These are phyloP conservation scores for Sander lucioperca DNA, from an alignment of 2,113 vertebrate genomes.

Conservation along the genomic window DNA sequence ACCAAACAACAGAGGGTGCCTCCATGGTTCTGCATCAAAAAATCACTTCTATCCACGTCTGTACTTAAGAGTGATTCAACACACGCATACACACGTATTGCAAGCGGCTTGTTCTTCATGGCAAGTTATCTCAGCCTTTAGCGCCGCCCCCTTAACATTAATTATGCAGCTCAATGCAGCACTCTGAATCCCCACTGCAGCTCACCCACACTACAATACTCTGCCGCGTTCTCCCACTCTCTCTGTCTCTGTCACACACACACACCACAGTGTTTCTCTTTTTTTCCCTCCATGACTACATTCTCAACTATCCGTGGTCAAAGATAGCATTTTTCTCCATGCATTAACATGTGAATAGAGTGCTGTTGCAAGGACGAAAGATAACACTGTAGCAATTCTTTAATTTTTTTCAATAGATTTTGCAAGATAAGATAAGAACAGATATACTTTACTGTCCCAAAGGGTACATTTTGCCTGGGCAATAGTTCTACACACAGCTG, in stretches of 20 bases:
- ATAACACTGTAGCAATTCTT: not conserved
- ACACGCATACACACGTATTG: conserved; percentile 12
- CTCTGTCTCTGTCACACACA: conserved; percentile 37
- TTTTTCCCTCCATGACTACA: not conserved
- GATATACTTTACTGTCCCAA: too few species aligned
- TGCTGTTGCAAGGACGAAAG: not conserved
- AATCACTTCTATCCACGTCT: conserved; percentile 26
- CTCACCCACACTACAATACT: conserved; percentile 74
- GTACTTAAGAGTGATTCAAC: conserved; percentile 18
- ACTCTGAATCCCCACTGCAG: conserved; percentile 82
- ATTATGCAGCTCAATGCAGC: conserved; percentile 88
- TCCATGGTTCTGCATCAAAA: conserved; percentile 49
- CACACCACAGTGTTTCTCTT: conserved; percentile 30
- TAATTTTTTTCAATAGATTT: not conserved
- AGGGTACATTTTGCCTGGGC: too few species aligned
- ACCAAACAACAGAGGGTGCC: conserved; percentile 37
- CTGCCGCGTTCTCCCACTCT: conserved; percentile 48
- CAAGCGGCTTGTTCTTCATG: conserved; percentile 49
- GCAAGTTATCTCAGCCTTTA: conserved; percentile 69
- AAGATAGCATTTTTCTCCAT: conserved; percentile 8
- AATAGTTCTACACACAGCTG: too few species aligned
- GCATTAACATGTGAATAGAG: conserved; percentile 9
- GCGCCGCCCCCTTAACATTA: conserved; percentile 81
- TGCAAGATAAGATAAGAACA: not conserved
- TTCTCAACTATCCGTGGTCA: conserved; percentile 3